Base-by-base conservation (phyloP, 2,797 vertebrate genomes). In the Hafferia zeledoni region DNA sequence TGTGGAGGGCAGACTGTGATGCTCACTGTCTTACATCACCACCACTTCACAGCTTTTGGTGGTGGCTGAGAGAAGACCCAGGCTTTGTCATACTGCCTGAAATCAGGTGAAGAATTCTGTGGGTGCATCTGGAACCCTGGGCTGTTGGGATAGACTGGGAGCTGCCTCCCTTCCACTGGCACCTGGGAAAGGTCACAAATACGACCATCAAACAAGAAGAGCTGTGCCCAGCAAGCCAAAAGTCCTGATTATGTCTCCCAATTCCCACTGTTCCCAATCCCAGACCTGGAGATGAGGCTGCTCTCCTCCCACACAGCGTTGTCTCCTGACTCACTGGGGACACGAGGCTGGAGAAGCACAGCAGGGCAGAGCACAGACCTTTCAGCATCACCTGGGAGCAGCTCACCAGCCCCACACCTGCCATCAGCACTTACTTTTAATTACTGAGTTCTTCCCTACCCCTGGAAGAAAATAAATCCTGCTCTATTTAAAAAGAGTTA, bases 401-500 rank as follows among this genome's bases (percentile, higher is more conserved):
- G 52, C 52, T 31, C 30, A 20, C 59, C 61, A 44, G 23, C 61
- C 16, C 43, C n/a, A 11, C n/a, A 44, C 61, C 63, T 46, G 77
- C 57, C 43, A 39, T 30, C 91, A 85, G 87, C 41, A 25, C 77
- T 49, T 70, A 15, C 77, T 91, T 93, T 68, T 94, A 89, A 93
- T 95, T 68, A 79, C 37, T 9, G 35, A 86, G 70, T 15, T 71
- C 77, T 88, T 88, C 59, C 61, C 49, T 76, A 33, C 10, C 67
- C 31, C 50, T 30, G 67, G 46, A 94, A 82, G 37, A 44, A 89
- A 84, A 56, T 23, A 24, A 88, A 70, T 55, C 60, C 43, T 81
- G 61, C 60, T 91, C 90, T 89, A 60, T 93, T 96, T 94, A 78
- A 93, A 91, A 92, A 7, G 63, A 52, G 88, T 93, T 96, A 96